Conservation (phyloP, 2,797 vertebrate genomes). For the Enteromius radiatus region DNA sequence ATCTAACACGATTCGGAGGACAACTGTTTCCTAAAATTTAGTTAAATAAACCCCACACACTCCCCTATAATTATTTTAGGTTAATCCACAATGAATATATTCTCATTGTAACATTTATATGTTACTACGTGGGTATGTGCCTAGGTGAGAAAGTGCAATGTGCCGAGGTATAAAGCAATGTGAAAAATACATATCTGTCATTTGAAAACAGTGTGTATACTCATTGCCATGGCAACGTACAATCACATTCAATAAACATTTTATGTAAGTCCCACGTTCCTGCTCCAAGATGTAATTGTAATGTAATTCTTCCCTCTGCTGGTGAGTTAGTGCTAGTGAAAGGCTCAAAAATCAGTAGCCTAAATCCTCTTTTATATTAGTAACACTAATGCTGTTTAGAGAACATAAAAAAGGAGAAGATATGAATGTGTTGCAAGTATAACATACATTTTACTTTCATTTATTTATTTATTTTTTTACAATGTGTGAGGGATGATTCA, state of each 20-base stretch:
- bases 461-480: background rate
- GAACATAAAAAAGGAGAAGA: background rate
- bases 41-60: background rate
- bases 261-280: constrained; percentile 16
- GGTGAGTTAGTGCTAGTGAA: constrained; percentile 36
- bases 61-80: background rate
- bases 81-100: background rate
- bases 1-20: background rate
- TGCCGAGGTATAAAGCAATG: constrained; percentile 12
- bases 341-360: background rate
- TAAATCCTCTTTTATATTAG: no score
- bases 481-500: background rate
- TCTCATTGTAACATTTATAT: background rate
- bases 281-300: constrained; percentile 50
- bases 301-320: constrained; percentile 61
- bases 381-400: background rate
- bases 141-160: constrained; percentile 29
- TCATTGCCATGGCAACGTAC: background rate
- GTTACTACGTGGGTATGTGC: constrained; percentile 11
- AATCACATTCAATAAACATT: constrained; percentile 60
- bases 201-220: background rate
- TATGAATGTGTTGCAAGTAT: background rate
- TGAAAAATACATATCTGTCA: constrained; percentile 23
- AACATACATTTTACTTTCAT: no score
- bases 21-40: background rate